Base-by-base conservation (phyloP, 2,888 invertebrate genomes). In the Eumacrocentrus americanus region DNA sequence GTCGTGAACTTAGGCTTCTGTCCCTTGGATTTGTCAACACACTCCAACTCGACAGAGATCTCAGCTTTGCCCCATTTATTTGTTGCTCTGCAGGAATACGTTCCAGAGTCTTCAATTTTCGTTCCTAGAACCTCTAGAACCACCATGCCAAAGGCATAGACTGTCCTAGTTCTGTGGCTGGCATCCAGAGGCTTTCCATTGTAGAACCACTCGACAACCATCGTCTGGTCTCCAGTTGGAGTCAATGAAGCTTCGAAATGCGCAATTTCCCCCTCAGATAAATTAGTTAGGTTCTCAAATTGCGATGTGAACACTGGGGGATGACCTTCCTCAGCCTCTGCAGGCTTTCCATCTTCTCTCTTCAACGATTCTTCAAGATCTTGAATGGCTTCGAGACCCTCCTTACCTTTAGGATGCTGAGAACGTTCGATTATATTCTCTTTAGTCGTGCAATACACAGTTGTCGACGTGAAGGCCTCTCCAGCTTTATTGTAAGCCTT, bases 81-180 rank as follows among this genome's bases (percentile, higher is more conserved):
- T 1, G 91, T 93, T 2, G 95, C 95, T 63, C 89, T 86, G 78
- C 95, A 95, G 1, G 91, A 91, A 78, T 94, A 95, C 23, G 87
- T 88, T 40, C 97, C 98, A 22, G 93, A 90, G 81, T 99, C 98
- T 78, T 92, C 91, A 60, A 91, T 91, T 78, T 94, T 95, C 0
- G 95, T 94, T 64, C 97, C 98, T 16, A 95, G 85, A 70, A 99
- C 94, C 84, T 98, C 98, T 40, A 99, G 85, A 42, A 97, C 94
- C 18, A 97, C 96, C 89, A 95, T 96, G 56, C 98, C 98, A 79
- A 99, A 98, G 12, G 98, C 98, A 78, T 97, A 94, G 11, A 96
- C 94, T 9, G 97, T 97, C 76, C 94, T 87, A 62, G 91, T 91
- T 65, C 97, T 89, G 78, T 95, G 95, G 81, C 93, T 92, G 40